These are phyloP conservation scores for Oncorhynchus masou DNA, from an alignment of 2,113 vertebrate species.

Conservation along the genomic window DNA sequence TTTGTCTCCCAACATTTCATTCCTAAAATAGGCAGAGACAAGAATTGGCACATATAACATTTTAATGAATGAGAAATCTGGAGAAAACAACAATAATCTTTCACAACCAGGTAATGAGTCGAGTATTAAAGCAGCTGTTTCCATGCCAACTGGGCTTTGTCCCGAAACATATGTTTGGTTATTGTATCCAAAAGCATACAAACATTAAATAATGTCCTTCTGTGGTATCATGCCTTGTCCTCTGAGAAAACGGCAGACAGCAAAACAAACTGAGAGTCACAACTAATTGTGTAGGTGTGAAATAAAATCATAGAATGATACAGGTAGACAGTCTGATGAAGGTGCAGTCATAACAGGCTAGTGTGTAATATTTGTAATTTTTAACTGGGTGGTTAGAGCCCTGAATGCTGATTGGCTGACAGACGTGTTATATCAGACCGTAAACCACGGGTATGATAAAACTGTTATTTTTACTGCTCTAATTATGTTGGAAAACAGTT, in stretches of 20 bases:
- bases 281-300: neutral
- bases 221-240: constrained; percentile 6
- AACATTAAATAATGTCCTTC: neutral
- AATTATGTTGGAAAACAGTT: no score
- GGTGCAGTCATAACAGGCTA: neutral
- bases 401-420: no score
- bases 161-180: neutral
- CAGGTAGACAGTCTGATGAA: no score
- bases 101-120: neutral
- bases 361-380: no score
- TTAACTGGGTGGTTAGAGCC: no score
- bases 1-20: constrained; percentile 19
- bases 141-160: neutral
- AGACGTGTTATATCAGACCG: no score
- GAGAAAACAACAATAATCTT: constrained; percentile 1
- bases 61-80: neutral
- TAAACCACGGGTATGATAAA: no score
- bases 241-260: neutral
- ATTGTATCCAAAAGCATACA: neutral
- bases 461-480: no score
- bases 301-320: neutral
- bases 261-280: neutral
- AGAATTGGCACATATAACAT: neutral
- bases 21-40: constrained; percentile 24
- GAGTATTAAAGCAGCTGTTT: constrained; percentile 8